phyloP scores from a whole-genome alignment of 1,140 invertebrate genomes.

The Andricus grossulariae region DNA sequence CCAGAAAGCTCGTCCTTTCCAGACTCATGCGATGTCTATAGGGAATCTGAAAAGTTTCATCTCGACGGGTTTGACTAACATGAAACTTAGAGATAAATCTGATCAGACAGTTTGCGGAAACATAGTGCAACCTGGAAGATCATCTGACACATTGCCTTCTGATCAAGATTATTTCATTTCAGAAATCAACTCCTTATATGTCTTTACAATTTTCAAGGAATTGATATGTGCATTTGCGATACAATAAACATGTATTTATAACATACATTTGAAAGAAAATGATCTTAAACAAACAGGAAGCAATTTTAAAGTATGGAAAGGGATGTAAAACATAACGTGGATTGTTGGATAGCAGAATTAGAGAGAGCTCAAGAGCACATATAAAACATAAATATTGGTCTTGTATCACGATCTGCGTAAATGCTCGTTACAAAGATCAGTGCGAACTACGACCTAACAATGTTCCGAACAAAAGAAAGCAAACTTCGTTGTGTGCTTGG shows the following conservation, averaged over 20 bases:
- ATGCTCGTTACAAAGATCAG: conserved; percentile 1
- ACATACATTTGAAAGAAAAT: neutral
- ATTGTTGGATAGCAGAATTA: conserved; percentile 22
- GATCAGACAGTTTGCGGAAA: conserved; percentile 15
- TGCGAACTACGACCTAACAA: conserved; percentile 2
- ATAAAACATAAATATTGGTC: neutral
- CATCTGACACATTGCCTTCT: conserved; percentile 3
- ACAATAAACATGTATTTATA: no score
- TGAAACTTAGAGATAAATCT: conserved; percentile 14
- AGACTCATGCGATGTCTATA: neutral
- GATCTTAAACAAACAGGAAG: neutral
- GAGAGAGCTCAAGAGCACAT: conserved; percentile 24
- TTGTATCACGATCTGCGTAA: neutral
- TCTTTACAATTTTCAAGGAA: no score
- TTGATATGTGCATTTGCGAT: no score
- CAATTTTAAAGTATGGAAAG: neutral
- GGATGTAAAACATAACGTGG: neutral
- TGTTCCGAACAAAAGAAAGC: conserved; percentile 19
- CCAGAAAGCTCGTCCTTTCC: conserved; percentile 12
- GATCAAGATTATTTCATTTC: neutral
- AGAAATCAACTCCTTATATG: no score
- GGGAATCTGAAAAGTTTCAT: conserved; percentile 12
- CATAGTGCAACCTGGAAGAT: neutral
- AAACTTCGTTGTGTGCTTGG: conserved; percentile 16
- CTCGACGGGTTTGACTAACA: conserved; percentile 3